Percentiles rank a stretch among this genome's conserved stretches.
phyloP scores from a whole-genome alignment of 92 coral and sea anemone species.

The Virgularia gustaviana region DNA sequence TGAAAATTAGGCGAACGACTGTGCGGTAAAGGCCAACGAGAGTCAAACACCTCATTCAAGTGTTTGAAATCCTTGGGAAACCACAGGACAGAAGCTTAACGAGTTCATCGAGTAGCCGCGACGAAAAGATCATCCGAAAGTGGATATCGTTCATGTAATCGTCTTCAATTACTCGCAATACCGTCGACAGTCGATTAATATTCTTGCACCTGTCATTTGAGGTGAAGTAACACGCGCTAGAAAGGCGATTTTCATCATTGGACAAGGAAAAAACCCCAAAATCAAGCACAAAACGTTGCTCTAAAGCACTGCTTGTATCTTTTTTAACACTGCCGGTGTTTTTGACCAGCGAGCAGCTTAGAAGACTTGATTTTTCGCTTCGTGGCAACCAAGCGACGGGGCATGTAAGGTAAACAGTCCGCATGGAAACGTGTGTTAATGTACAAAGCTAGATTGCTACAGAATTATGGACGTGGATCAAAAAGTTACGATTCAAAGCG shows the following conservation, averaged over 20 bases:
- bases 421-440: too few species aligned
- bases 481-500: background rate
- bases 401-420: too few species aligned
- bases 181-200: constrained; percentile 9
- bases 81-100: background rate
- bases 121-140: background rate
- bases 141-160: background rate
- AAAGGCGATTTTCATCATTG: background rate
- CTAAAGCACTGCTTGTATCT: too few species aligned
- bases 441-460: too few species aligned
- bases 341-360: too few species aligned
- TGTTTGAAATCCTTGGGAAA: background rate
- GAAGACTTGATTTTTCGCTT: too few species aligned
- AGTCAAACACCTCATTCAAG: background rate
- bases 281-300: background rate
- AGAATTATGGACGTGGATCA: background rate
- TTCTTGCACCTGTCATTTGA: constrained; percentile 9
- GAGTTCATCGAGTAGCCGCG: background rate
- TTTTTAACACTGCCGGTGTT: too few species aligned
- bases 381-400: too few species aligned
- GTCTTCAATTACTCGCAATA: constrained; percentile 7
- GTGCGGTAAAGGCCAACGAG: background rate
- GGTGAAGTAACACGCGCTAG: background rate
- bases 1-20: constrained; percentile 12
- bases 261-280: background rate